Conservation (phyloP, 2,888 invertebrate genomes). For the Clepsis dumicolana region DNA sequence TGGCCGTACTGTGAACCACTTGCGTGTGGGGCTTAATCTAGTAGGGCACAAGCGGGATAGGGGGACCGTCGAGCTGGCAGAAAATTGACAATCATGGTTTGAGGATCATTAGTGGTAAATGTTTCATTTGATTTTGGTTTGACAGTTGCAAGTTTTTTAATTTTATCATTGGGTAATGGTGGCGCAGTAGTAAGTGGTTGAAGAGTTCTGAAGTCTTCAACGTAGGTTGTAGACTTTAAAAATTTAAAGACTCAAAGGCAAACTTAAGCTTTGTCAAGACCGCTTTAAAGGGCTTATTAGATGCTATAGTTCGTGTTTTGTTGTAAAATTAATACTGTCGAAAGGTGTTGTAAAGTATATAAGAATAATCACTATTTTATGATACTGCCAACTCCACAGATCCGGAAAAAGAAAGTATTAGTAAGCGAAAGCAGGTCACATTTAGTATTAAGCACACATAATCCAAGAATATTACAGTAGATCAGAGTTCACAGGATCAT, state of each 20-base stretch:
- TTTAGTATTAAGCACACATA: slow-evolving; percentile 56
- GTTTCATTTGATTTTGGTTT: neutral
- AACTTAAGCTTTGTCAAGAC: too few species aligned
- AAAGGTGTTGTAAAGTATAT: too few species aligned
- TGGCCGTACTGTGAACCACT: slow-evolving; percentile 84
- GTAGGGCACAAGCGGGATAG: slow-evolving; percentile 82
- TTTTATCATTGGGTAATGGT: too few species aligned
- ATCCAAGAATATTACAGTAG: slow-evolving; percentile 55
- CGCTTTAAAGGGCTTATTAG: too few species aligned
- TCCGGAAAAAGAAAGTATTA: slow-evolving; percentile 71
- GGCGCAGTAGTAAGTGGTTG: too few species aligned
- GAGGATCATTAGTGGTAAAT: neutral
- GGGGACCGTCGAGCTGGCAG: slow-evolving; percentile 69
- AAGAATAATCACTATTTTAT: neutral
- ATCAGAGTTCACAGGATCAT: slow-evolving; percentile 51
- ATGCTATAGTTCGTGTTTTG: too few species aligned
- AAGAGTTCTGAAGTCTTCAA: too few species aligned
- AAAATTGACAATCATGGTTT: slow-evolving; percentile 9
- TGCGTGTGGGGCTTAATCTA: slow-evolving; percentile 82
- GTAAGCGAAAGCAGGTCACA: slow-evolving; percentile 70
- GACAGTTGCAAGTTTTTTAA: neutral
- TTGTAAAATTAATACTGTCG: too few species aligned
- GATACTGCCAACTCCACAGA: slow-evolving; percentile 67
- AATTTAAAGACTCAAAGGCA: too few species aligned
- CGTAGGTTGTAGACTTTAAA: too few species aligned